Evolutionary conservation across 2,797 vertebrate species (phyloP).

Genomic region (Paguma larvata): DNA sequence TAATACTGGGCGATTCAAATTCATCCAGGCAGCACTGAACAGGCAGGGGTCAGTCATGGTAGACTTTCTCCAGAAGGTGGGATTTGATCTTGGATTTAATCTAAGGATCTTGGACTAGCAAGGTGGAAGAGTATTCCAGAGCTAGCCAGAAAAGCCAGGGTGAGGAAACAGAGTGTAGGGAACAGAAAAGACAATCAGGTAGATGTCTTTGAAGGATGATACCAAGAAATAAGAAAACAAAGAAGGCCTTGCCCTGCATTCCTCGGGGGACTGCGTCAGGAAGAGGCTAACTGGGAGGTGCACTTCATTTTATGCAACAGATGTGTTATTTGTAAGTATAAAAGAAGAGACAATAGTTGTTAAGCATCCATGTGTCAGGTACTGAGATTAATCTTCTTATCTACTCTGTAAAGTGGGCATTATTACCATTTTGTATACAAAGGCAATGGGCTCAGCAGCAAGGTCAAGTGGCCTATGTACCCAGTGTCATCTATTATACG

Average conservation of each 20-base stretch:
- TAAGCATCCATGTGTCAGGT: neutral
- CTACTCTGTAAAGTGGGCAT: neutral
- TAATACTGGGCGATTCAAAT: neutral
- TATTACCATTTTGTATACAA: neutral
- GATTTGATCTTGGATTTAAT: conserved; percentile 35
- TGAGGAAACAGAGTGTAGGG: neutral
- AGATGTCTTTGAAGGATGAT: neutral
- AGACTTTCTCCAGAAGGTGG: neutral
- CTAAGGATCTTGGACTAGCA: neutral
- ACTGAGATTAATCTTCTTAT: neutral
- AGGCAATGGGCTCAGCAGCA: neutral
- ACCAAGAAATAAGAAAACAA: neutral
- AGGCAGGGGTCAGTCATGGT: neutral
- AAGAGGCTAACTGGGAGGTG: neutral
- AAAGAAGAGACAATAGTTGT: neutral
- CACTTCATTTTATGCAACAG: neutral
- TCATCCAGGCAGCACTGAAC: neutral
- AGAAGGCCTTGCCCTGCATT: neutral
- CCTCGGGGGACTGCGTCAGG: neutral
- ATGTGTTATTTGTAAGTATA: neutral
- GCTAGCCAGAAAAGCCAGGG: neutral
- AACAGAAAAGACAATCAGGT: neutral
- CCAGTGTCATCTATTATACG: neutral
- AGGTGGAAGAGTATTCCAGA: neutral
- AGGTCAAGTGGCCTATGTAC: neutral